Percentiles rank a stretch among this genome's conserved stretches.
Evolutionary conservation across 2,888 invertebrate species (phyloP).

Genomic region (Chrysopilus asiliformis): DNA sequence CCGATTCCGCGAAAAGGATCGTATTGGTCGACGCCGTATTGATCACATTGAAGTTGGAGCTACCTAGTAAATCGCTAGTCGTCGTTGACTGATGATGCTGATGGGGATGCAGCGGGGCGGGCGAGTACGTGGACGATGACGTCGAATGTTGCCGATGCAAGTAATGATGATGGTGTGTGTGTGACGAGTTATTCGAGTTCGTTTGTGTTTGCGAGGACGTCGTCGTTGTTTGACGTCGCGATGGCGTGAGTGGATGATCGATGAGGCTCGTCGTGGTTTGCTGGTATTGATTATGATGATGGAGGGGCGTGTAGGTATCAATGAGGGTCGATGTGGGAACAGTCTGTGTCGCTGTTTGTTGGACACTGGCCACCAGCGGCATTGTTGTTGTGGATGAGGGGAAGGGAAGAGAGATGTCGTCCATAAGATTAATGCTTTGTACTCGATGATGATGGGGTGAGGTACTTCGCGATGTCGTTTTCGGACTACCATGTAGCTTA

Average conservation of each 20-base stretch:
- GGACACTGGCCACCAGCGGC: background rate
- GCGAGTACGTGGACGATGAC: constrained; percentile 33
- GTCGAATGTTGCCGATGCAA: constrained; percentile 32
- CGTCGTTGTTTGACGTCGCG: constrained; percentile 31
- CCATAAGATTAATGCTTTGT: constrained; percentile 34
- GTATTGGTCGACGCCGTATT: constrained; percentile 25
- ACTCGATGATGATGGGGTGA: constrained; percentile 34
- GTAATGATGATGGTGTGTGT: constrained; percentile 19
- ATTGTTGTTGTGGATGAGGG: constrained; percentile 8
- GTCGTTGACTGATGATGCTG: constrained; percentile 35
- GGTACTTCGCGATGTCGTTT: constrained; percentile 35
- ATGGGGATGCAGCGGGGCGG: constrained; percentile 32
- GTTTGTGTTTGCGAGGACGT: constrained; percentile 32
- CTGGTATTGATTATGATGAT: constrained; percentile 34
- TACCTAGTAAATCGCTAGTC: constrained; percentile 32
- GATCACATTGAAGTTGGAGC: constrained; percentile 28
- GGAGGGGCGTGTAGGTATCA: constrained; percentile 27
- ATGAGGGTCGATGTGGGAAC: constrained; percentile 17
- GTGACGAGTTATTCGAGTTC: constrained; percentile 7
- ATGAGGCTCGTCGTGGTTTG: constrained; percentile 31
- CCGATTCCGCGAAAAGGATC: background rate
- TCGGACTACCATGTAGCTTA: constrained; percentile 36
- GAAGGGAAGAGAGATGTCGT: constrained; percentile 23
- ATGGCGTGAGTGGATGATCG: constrained; percentile 34
- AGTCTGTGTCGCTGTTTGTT: constrained; percentile 7